These are phyloP conservation scores for Synodontis membranacea DNA, from an alignment of 2,113 vertebrate genomes.

Conservation along the genomic window DNA sequence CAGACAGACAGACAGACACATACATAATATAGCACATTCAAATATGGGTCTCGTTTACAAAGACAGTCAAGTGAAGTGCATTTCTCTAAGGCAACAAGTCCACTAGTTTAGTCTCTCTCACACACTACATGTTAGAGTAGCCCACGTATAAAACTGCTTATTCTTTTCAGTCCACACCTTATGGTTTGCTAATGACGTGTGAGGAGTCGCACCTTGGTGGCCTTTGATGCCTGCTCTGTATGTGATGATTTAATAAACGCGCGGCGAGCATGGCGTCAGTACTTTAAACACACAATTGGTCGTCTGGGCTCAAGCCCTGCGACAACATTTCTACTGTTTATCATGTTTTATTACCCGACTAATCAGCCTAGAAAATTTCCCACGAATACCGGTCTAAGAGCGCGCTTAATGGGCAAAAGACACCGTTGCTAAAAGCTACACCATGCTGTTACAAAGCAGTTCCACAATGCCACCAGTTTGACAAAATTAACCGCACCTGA, in stretches of 20 bases:
- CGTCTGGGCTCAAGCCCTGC: slow-evolving; percentile 49
- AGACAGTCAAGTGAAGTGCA: not conserved
- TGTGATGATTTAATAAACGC: slow-evolving; percentile 27
- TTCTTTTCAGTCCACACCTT: slow-evolving; percentile 33
- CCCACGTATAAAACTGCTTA: not conserved
- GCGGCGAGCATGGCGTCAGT: slow-evolving; percentile 63
- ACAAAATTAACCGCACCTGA: slow-evolving; percentile 37
- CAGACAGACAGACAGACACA: not conserved
- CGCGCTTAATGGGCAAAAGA: slow-evolving; percentile 42
- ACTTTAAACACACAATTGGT: slow-evolving; percentile 59
- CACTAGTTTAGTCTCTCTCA: not conserved
- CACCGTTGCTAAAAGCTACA: slow-evolving; percentile 17
- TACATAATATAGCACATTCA: not conserved
- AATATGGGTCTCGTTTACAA: not conserved
- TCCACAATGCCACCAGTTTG: not conserved
- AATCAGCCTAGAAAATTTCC: slow-evolving; percentile 47
- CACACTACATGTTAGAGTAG: not conserved
- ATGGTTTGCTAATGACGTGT: slow-evolving; percentile 43
- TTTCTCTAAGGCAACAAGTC: not conserved
- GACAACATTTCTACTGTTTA: slow-evolving; percentile 58
- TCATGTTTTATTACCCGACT: slow-evolving; percentile 54
- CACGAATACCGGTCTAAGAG: not conserved
- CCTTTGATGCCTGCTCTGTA: slow-evolving; percentile 43
- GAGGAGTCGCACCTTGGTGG: slow-evolving; percentile 25
- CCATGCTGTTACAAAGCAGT: not conserved